These are phyloP conservation scores for Ailuropoda melanoleuca DNA, from an alignment of 2,113 vertebrate genomes.

Conservation along the genomic window DNA sequence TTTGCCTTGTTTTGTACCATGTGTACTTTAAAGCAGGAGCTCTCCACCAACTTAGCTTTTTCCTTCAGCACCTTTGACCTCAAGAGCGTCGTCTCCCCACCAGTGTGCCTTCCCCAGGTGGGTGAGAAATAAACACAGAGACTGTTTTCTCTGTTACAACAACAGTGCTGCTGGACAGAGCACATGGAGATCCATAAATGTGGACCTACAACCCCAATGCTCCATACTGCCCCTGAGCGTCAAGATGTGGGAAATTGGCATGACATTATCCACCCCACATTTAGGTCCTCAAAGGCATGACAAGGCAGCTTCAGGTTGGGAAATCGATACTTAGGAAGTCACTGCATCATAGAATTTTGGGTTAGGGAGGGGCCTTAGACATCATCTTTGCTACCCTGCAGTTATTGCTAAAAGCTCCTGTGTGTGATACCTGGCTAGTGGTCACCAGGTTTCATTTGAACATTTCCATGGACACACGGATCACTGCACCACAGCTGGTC, in stretches of 20 bases:
- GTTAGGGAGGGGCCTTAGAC: fast-evolving
- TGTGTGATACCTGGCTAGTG: fast-evolving
- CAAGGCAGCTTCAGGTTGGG: not conserved
- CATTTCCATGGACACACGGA: not conserved
- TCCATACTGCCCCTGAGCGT: fast-evolving
- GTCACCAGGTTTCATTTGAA: not conserved
- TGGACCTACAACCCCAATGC: fast-evolving
- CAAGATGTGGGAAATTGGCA: fast-evolving
- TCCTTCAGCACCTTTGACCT: not conserved
- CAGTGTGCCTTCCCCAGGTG: not conserved
- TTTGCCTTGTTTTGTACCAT: constrained; percentile 72
- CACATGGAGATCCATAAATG: not conserved
- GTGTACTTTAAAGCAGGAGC: constrained; percentile 69
- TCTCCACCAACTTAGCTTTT: constrained; percentile 58
- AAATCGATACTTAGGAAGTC: not conserved
- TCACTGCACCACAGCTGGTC: fast-evolving
- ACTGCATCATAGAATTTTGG: not conserved
- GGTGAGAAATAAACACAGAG: not conserved
- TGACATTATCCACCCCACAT: not conserved
- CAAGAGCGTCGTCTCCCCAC: not conserved
- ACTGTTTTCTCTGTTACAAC: not conserved
- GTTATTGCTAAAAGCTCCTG: not conserved
- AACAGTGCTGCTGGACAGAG: not conserved
- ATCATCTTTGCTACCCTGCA: not conserved
- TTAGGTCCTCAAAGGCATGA: not conserved